These are phyloP conservation scores for Carcharodon carcharias DNA, from an alignment of 2,797 vertebrate genomes.

Conservation along the genomic window DNA sequence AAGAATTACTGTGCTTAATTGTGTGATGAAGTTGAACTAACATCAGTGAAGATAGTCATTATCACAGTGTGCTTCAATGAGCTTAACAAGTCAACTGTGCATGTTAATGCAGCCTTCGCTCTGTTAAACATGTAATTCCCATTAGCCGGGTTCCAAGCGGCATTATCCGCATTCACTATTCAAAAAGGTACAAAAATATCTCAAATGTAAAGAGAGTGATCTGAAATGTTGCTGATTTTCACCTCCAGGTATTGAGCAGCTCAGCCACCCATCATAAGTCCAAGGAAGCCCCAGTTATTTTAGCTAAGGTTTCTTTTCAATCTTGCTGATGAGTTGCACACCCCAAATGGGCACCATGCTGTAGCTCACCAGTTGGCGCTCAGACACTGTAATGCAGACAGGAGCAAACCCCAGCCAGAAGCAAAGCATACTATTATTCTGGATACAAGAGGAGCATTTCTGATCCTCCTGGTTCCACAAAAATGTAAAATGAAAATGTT, in stretches of 20 bases:
- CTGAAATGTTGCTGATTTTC: background rate
- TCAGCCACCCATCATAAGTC: background rate
- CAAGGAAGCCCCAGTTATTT: background rate
- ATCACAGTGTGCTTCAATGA: background rate
- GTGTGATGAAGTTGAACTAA: slow-evolving; percentile 23
- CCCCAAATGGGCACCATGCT: background rate
- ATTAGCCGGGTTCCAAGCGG: background rate
- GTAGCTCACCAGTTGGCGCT: background rate
- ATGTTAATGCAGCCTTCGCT: background rate
- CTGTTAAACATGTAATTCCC: slow-evolving; percentile 11
- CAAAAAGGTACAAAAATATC: background rate
- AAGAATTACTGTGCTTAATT: slow-evolving; percentile 5
- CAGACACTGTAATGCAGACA: background rate
- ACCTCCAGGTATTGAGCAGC: background rate
- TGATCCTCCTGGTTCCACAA: background rate
- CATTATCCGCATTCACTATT: background rate
- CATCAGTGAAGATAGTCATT: slow-evolving; percentile 16
- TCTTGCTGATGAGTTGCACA: background rate
- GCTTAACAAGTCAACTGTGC: slow-evolving; percentile 21
- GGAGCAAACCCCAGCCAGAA: background rate
- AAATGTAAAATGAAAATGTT: background rate
- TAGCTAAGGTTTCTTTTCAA: background rate
- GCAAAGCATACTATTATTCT: background rate
- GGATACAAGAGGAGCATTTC: background rate
- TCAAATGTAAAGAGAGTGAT: background rate